These are phyloP conservation scores for Caenorhabditis japonica DNA, from an alignment of 2,888 invertebrate genomes.

Conservation along the genomic window DNA sequence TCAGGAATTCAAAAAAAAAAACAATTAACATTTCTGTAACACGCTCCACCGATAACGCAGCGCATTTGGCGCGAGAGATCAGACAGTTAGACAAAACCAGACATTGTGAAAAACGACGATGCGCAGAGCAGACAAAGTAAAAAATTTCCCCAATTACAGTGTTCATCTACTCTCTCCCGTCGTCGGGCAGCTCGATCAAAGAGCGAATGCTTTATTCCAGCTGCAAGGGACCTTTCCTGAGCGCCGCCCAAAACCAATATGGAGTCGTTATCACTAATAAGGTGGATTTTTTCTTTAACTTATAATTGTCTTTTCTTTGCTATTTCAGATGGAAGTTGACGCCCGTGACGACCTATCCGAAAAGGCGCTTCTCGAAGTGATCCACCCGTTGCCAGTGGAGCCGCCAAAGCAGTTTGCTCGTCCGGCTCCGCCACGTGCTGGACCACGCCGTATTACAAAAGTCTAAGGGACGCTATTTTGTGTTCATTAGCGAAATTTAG, in stretches of 20 bases:
- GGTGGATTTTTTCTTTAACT: conserved; percentile 81
- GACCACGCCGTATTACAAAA: conserved; percentile 74
- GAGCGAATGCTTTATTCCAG: conserved; percentile 99
- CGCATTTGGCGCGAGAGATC: no score
- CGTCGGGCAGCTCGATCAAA: conserved; percentile 91
- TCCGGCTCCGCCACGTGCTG: conserved; percentile 87
- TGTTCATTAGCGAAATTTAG: no score
- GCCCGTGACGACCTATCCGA: conserved; percentile 91
- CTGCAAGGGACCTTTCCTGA: conserved; percentile 92
- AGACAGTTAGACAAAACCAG: no score
- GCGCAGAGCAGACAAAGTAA: no score
- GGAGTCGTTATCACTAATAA: conserved; percentile 88
- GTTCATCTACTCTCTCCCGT: conserved; percentile 98
- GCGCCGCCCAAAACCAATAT: conserved; percentile 84
- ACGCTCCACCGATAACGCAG: no score
- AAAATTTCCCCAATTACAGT: no score
- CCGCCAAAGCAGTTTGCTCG: conserved; percentile 88
- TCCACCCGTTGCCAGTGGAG: conserved; percentile 79
- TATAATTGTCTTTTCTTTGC: no score
- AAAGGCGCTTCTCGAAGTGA: conserved; percentile 92
- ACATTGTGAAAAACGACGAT: no score
- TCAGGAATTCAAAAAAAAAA: no score
- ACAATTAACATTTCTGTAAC: no score
- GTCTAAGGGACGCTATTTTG: conserved; percentile 56
- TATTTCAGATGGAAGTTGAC: conserved; percentile 83